Base-by-base conservation (phyloP, 2,888 invertebrate species). In the Zootermopsis nevadensis region DNA sequence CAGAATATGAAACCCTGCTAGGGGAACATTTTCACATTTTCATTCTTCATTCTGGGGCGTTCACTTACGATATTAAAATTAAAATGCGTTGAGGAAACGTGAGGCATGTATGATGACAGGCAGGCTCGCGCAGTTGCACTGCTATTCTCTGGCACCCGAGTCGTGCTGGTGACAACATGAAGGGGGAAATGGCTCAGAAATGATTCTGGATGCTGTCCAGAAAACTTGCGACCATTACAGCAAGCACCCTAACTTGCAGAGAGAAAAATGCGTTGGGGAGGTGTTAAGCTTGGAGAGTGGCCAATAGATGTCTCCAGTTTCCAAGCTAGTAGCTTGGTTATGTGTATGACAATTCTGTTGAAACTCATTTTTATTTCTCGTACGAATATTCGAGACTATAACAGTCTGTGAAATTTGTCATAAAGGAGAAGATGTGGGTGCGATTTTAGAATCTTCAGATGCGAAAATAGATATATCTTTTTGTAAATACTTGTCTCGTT, bases 131-230 rank as follows among this genome's bases (percentile, higher is more conserved):
- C 48, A 19, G 48, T 19, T 15, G 19, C 19, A 27, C 4, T 38
- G 74, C 42, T 74, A n/a, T n/a, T 6, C 35, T n/a, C n/a, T 74
- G n/a, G 42, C n/a, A n/a, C 27, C n/a, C 3, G 12, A n/a, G 12
- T n/a, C 12, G n/a, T 60, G 74, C 19, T n/a, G 74, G 1, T n/a
- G 38, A n/a, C 38, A 27, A 69, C 27, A 38, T 8, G 35, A 35
- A 35, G 79, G 79, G 79, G 66, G 79, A 79, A 79, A 79, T 66
- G 79, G 60, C 55, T 77, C 77, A 77, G 79, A 79, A 79, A 66
- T 79, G 60, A 79, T 79, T 66, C 79, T 79, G 79, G 79, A 79
- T 60, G 15, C 35, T 38, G 79, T 66, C 66, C 79, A 79, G 79
- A 33, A 66, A 79, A 79, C 60, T 79, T 79, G 79, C 79, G 22